Evolutionary conservation across 1,140 invertebrate genomes (phyloP), one percentile per base, ranked within the genome.

Genomic region (Leptopilina boulardi): DNA sequence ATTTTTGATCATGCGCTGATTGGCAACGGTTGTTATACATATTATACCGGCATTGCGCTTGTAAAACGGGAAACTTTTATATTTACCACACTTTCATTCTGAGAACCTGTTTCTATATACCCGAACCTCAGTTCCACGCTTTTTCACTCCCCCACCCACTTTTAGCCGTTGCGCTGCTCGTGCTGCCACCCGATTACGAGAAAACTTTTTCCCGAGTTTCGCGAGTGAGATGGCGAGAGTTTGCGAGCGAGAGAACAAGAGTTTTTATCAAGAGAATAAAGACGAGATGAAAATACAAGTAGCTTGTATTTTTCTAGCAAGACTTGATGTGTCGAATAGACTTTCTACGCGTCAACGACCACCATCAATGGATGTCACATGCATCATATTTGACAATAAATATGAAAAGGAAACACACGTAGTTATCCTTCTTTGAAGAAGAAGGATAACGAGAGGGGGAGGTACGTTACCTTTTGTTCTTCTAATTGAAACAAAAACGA

Each of bases 21-120:
- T 18, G 56, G 23, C 74, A 18, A 72, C 30, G 26, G 56, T 26
- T 30, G 23, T n/a, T 26, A 18, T 18, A n/a, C n/a, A n/a, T 38
- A 38, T 38, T 38, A 38, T 59, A 70, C 78, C 76, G 76, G 71
- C 81, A 76, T 78, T 82, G 75, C 79, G 82, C 82, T 38, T 38
- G 76, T 76, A 80, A 80, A 81, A 85, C 85, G 86, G 82, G 80
- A 89, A 89, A 89, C 86, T 89, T 90, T 88, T 88, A 84, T 89
- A 88, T 89, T 89, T 87, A 88, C 84, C 82, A 82, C 82, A 82
- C 81, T 77, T 76, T 79, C 82, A 78, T 81, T 82, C 74, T 74
- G 75, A 80, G 83, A 81, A 79, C 81, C 77, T 73, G 75, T 78
- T 77, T n/a, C n/a, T n/a, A n/a, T n/a, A n/a, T 74, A 77, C 79